phyloP scores from a whole-genome alignment of 2,113 vertebrate genomes.

The Onychostoma macrolepis region DNA sequence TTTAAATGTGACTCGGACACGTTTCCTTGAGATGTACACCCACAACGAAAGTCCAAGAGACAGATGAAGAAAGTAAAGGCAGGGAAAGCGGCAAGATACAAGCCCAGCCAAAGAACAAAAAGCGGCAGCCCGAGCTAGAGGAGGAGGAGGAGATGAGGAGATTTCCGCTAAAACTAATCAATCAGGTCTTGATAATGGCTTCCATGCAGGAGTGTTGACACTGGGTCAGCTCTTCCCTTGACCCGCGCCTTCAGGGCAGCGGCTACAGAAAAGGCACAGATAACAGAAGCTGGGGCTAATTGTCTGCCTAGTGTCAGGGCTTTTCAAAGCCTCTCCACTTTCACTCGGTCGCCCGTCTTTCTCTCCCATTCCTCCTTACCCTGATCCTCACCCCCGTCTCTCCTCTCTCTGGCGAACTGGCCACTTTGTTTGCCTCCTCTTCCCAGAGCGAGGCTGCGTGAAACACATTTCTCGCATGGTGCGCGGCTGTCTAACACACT shows the following conservation, averaged over 20 bases:
- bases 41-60: slow-evolving; percentile 34
- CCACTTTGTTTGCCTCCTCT: slow-evolving; percentile 38
- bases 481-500: slow-evolving; percentile 19
- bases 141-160: slow-evolving; percentile 70
- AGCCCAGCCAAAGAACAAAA: slow-evolving; percentile 68
- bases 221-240: slow-evolving; percentile 81
- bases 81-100: slow-evolving; percentile 27
- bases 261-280: slow-evolving; percentile 75
- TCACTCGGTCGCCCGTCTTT: slow-evolving; percentile 49
- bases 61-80: slow-evolving; percentile 23
- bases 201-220: slow-evolving; percentile 79
- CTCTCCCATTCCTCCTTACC: slow-evolving; percentile 15
- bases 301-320: slow-evolving; percentile 79
- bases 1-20: not conserved
- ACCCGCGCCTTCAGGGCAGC: slow-evolving; percentile 71
- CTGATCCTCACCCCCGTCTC: slow-evolving; percentile 32
- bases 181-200: slow-evolving; percentile 82
- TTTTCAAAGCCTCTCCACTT: slow-evolving; percentile 72
- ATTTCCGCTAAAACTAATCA: slow-evolving; percentile 84
- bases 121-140: slow-evolving; percentile 62
- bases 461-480: slow-evolving; percentile 45
- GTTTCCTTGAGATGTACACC: not conserved
- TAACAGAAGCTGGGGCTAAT: slow-evolving; percentile 78
- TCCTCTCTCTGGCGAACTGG: slow-evolving; percentile 39
- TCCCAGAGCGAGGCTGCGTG: slow-evolving; percentile 20